Conservation (phyloP, 1,140 invertebrate genomes). For the Drosophila suzukii region DNA sequence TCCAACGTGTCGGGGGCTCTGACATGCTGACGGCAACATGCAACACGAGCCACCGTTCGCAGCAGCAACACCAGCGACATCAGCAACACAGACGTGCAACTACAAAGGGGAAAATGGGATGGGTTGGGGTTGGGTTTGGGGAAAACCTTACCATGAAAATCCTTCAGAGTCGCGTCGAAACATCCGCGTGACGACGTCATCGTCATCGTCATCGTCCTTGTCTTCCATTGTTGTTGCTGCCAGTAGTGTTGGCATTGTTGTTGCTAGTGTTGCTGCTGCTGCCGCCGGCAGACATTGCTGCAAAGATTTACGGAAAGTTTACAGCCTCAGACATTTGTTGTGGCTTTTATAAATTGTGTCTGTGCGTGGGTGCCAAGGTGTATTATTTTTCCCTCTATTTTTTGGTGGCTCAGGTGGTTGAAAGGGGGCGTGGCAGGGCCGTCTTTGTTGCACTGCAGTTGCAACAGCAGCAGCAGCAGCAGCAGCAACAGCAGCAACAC, state of each 20-base stretch:
- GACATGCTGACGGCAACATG: conserved; percentile 77
- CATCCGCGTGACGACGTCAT: conserved; percentile 49
- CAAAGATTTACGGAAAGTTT: conserved; percentile 78
- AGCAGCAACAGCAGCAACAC: conserved; percentile 31
- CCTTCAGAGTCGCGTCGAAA: conserved; percentile 61
- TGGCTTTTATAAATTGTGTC: conserved; percentile 81
- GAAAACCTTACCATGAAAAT: conserved; percentile 61
- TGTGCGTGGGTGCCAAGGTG: conserved; percentile 73
- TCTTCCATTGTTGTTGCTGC: conserved; percentile 18
- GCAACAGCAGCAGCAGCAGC: conserved; percentile 35
- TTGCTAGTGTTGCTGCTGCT: conserved; percentile 22
- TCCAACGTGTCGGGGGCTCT: conserved; percentile 43
- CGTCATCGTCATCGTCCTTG: conserved; percentile 31
- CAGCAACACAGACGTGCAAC: conserved; percentile 20
- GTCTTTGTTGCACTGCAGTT: conserved; percentile 57
- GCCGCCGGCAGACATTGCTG: conserved; percentile 64
- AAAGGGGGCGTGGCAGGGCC: neutral
- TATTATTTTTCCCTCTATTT: conserved; percentile 6
- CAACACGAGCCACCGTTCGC: conserved; percentile 39
- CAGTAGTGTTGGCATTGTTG: conserved; percentile 32
- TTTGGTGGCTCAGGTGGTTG: neutral
- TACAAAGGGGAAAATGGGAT: conserved; percentile 28
- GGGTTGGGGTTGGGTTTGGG: neutral
- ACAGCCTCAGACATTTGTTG: conserved; percentile 80
- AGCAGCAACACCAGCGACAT: conserved; percentile 16